Evolutionary conservation across 30 jellyfish, hydroid and myxozoan species (phyloP).

Genomic region (Clytia hemisphaerica): DNA sequence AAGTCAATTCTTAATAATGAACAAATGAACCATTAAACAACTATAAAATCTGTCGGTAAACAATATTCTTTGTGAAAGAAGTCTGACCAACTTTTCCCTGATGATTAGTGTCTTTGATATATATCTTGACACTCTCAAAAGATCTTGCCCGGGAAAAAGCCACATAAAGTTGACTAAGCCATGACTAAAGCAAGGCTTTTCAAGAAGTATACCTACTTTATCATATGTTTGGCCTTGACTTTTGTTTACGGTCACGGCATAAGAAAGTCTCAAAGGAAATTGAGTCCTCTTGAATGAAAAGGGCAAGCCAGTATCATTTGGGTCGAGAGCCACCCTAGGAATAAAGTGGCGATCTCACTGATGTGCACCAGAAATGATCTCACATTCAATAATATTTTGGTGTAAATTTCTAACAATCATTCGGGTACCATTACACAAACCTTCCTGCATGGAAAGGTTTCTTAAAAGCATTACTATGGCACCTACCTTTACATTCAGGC

Average conservation of each 20-base stretch:
- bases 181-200: too few relatives aligned
- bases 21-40: too few relatives aligned
- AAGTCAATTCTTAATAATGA: too few relatives aligned
- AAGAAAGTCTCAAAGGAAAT: constrained; percentile 39
- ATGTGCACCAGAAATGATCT: constrained; percentile 12
- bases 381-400: constrained; percentile 15
- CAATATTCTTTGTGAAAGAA: too few relatives aligned
- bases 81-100: too few relatives aligned
- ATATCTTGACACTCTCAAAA: too few relatives aligned
- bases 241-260: constrained; percentile 43
- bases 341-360: constrained; percentile 14
- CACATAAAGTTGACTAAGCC: too few relatives aligned
- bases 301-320: constrained; percentile 37
- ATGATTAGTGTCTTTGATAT: too few relatives aligned
- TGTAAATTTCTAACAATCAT: constrained; percentile 18
- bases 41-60: too few relatives aligned
- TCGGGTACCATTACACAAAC: constrained; percentile 38
- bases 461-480: constrained; percentile 37
- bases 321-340: constrained; percentile 35
- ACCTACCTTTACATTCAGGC: constrained; percentile 39
- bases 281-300: constrained; percentile 14
- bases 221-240: constrained; percentile 42
- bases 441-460: constrained; percentile 22
- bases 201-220: constrained; percentile 34
- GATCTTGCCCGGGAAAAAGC: too few relatives aligned